A percentile compares a stretch with the other conserved stretches of the same genome.
Evolutionary conservation across 2,888 invertebrate genomes (phyloP).

Genomic region (Callimorpha dominula): DNA sequence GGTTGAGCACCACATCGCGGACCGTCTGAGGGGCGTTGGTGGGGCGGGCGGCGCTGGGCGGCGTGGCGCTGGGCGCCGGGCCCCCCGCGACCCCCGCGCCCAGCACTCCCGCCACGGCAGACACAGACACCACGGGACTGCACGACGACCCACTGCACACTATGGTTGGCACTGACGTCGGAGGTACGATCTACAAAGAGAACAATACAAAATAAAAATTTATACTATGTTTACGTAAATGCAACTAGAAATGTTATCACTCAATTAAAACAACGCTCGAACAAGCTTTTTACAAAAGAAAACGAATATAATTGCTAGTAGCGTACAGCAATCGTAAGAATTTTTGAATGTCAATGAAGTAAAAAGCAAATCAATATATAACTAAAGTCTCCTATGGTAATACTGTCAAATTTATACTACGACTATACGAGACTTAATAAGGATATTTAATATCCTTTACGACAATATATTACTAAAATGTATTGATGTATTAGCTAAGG

Average conservation of each 20-base stretch:
- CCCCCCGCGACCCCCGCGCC: constrained; percentile 64
- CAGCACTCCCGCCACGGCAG: constrained; percentile 26
- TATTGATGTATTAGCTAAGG: background rate
- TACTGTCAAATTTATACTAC: no score
- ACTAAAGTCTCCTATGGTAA: no score
- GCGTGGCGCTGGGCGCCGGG: constrained; percentile 56
- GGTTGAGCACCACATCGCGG: constrained; percentile 93
- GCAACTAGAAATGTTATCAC: background rate
- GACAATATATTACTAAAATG: background rate
- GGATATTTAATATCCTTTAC: no score
- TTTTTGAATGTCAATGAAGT: no score
- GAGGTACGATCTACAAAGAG: constrained; percentile 49
- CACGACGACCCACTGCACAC: constrained; percentile 59
- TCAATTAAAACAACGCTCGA: background rate
- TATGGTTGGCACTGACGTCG: constrained; percentile 70
- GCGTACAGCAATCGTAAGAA: no score
- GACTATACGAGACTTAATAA: no score
- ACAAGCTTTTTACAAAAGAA: background rate
- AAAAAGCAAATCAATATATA: no score
- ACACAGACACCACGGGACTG: constrained; percentile 52
- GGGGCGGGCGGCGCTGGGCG: constrained; percentile 59
- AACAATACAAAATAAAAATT: background rate
- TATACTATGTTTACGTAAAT: background rate
- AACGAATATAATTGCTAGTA: no score
- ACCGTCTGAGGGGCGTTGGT: constrained; percentile 89